Base-by-base conservation (phyloP, 2,113 vertebrate genomes). In the Opisthocomus hoazin region DNA sequence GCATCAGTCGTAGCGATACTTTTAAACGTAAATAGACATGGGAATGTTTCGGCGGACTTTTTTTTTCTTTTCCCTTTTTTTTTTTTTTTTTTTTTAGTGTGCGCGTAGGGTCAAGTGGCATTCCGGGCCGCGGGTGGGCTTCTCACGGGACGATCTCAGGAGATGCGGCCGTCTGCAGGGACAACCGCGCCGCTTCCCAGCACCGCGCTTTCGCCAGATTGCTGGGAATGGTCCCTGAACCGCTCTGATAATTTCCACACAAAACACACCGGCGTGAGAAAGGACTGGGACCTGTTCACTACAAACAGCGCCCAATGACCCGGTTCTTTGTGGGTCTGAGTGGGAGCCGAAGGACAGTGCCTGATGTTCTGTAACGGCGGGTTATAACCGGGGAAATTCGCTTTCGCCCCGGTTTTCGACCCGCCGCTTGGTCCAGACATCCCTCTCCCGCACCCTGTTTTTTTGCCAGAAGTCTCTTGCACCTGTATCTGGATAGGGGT, bases 1-100 rank as follows among this genome's bases (percentile, higher is more conserved):
- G 95, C 84, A 97, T 74, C 89, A 83, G 91, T 95, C 97, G 85
- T 87, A 57, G 63, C 76, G 89, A 94, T 89, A 96, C 77, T 87
- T 96, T 91, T 63, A 97, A 83, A 97, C 70, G 87, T 93, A 92
- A 87, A 83, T 89, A 45, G 70, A 69, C 90, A 46, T 64, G 58
- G 70, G 50, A 87, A 89, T 91, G 74, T 85, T 94, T 83, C 22
- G 68, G 63, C 0, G 15, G 34, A 32, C 1, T 32, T 29, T 36
- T 61, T 56, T 56, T 56, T 32, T 54, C 15, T 51, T 51, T 51
- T 51, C 24, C 24, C 12, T 73, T 22, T 51, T 26, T 58, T 26
- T 11, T 22, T 37, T n/a, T 34, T 36, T 54, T 30, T 64, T 11
- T 22, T 26, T 36, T 39, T 37, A n/a, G n/a, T n/a, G n/a, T n/a